Conservation (phyloP, 2,888 invertebrate species). For the Amblyjoppa fuscipennis region DNA sequence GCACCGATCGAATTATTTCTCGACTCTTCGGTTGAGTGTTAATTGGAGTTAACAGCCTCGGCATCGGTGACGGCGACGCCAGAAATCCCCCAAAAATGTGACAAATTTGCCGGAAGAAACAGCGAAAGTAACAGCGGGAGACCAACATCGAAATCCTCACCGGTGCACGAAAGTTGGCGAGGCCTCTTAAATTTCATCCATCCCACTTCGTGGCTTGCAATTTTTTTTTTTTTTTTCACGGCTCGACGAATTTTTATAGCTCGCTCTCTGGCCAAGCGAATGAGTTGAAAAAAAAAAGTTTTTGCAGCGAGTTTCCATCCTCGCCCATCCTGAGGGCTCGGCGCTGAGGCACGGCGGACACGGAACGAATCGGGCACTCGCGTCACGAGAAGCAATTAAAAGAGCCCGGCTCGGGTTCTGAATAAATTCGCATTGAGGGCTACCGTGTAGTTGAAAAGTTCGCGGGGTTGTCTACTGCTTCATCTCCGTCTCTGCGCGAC, state of each 20-base stretch:
- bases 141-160: neutral
- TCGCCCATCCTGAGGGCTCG: neutral
- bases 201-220: slow-evolving; percentile 19
- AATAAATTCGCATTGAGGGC: slow-evolving; percentile 47
- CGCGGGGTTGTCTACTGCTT: slow-evolving; percentile 22
- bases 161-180: slow-evolving; percentile 44
- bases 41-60: slow-evolving; percentile 12
- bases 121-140: neutral
- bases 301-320: slow-evolving; percentile 15
- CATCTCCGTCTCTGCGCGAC: neutral
- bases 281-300: slow-evolving; percentile 4
- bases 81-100: neutral
- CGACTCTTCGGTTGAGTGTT: slow-evolving; percentile 18
- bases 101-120: slow-evolving; percentile 1
- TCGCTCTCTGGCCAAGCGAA: slow-evolving; percentile 11
- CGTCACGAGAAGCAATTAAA: slow-evolving; percentile 59
- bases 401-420: slow-evolving; percentile 22
- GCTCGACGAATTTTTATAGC: slow-evolving; percentile 54
- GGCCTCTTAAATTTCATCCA: neutral
- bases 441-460: slow-evolving; percentile 48
- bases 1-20: slow-evolving; percentile 8
- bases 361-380: slow-evolving; percentile 36
- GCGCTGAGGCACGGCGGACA: slow-evolving; percentile 6
- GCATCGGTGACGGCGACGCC: neutral
- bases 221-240: slow-evolving; percentile 37